Percentiles rank a stretch among this genome's conserved stretches.
phyloP scores from a whole-genome alignment of 2,888 invertebrate genomes.

The Ennomos erosarius region DNA sequence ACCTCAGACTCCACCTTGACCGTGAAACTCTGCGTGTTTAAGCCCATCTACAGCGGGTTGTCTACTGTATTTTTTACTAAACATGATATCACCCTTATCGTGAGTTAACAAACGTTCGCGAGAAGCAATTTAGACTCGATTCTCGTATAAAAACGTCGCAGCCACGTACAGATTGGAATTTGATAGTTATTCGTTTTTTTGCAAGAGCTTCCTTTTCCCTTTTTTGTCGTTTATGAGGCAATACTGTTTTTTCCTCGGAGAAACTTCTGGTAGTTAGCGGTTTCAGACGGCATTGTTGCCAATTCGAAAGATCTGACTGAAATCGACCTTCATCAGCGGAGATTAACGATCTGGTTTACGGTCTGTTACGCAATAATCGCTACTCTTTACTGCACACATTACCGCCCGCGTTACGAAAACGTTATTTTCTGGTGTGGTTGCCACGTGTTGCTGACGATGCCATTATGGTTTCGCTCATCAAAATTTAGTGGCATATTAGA shows the following conservation, averaged over 20 bases:
- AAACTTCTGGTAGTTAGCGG: conserved; percentile 47
- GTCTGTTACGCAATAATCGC: conserved; percentile 44
- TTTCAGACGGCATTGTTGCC: conserved; percentile 36
- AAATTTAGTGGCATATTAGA: neutral
- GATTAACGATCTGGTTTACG: conserved; percentile 50
- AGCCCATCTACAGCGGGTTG: neutral
- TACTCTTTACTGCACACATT: conserved; percentile 33
- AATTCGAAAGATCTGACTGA: conserved; percentile 47
- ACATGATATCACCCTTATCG: conserved; percentile 31
- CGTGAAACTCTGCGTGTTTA: neutral
- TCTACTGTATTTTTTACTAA: conserved; percentile 1
- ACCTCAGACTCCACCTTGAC: neutral
- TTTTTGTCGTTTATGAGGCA: conserved; percentile 36
- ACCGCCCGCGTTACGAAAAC: conserved; percentile 41
- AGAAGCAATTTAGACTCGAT: conserved; percentile 20
- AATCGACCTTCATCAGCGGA: conserved; percentile 55
- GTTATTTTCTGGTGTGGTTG: conserved; percentile 31
- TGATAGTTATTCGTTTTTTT: conserved; percentile 40
- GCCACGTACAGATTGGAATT: conserved; percentile 40
- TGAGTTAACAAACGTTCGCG: conserved; percentile 14
- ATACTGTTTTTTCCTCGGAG: conserved; percentile 49
- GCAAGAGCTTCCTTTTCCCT: conserved; percentile 38
- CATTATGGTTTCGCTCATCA: conserved; percentile 17
- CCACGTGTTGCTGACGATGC: conserved; percentile 33
- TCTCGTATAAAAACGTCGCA: conserved; percentile 25